Evolutionary conservation across 1,140 invertebrate species (phyloP), one percentile per base, ranked within the genome.

Genomic region (Drosophila repletoides): DNA sequence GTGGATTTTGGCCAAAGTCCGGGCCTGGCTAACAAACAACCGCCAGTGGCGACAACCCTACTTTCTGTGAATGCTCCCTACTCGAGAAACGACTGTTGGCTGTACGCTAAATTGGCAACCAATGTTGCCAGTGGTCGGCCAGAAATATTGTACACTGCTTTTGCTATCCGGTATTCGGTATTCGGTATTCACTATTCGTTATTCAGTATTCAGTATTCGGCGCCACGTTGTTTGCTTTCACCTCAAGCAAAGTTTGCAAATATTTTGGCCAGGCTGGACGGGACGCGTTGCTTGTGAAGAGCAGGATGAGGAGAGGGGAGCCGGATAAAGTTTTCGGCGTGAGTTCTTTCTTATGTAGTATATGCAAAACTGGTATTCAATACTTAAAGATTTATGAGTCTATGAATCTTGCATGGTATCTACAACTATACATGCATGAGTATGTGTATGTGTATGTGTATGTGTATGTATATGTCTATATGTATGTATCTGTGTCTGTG

Each of bases 351-450:
- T 67, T 67, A 46, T 53, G 31, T 61, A 60, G 28, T 67, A 86
- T 86, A 79, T 83, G 80, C 79, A 84, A 84, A 84, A 84, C 75
- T 84, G 80, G 79, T 86, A 86, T 84, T 84, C 79, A 84, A 84
- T 84, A 84, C 79, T 84, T 73, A 79, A 84, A 84, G 79, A 84
- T 84, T 84, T 84, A 84, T 84, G 79, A 84, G 80, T 83, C 79
- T 86, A 84, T 83, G 79, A 83, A 83, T 83, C 79, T 79, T 84
- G 70, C 68, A 86, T 73, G 68, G 10, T 72, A 83, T 72, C 40
- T 65, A 28, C 48, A 10, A 31, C 55, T 51, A 21, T 58, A 43
- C 41, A 28, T 48, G 63, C 45, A 43, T 68, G 24, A 41, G 5
- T 15, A 12, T 53, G 15, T 21, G 66, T 34, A 38, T 56, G 19